Conservation (phyloP, 2,888 invertebrate genomes). For the Lapara coniferarum region DNA sequence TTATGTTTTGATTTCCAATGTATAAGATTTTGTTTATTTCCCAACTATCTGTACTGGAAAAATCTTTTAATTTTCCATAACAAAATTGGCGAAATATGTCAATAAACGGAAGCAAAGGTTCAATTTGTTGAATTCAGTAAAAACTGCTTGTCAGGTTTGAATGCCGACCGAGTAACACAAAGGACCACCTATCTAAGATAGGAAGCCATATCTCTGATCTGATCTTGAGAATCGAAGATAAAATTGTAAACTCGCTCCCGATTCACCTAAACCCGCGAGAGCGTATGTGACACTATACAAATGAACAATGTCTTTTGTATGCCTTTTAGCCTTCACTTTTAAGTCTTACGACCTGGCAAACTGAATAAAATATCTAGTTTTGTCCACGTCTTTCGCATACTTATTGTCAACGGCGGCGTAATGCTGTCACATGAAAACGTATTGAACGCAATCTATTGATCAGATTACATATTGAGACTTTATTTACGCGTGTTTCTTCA, state of each 20-base stretch:
- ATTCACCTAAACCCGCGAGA: conserved; percentile 47
- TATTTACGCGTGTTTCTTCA: conserved; percentile 23
- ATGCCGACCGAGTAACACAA: conserved; percentile 45
- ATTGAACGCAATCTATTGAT: conserved; percentile 21
- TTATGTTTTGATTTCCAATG: too few relatives aligned
- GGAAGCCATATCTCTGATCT: conserved; percentile 48
- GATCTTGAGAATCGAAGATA: conserved; percentile 37
- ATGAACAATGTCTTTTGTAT: conserved; percentile 74
- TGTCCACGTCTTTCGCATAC: conserved; percentile 28
- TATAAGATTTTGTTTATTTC: too few relatives aligned
- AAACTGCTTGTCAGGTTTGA: conserved; percentile 52
- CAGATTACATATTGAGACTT: conserved; percentile 24
- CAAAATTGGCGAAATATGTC: too few relatives aligned
- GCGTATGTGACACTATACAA: conserved; percentile 59
- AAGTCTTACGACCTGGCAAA: conserved; percentile 33
- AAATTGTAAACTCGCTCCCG: conserved; percentile 40
- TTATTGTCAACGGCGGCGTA: conserved; percentile 24
- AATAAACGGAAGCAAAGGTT: conserved; percentile 48
- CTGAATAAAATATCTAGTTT: conserved; percentile 35
- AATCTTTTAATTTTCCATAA: too few relatives aligned
- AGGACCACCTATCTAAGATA: conserved; percentile 45
- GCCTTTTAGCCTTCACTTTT: conserved; percentile 56
- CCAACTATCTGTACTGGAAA: too few relatives aligned
- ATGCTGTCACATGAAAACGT: conserved; percentile 22
- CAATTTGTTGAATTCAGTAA: conserved; percentile 53